Base-by-base conservation (phyloP, 2,888 invertebrate species). In the Idaea dimidiata region DNA sequence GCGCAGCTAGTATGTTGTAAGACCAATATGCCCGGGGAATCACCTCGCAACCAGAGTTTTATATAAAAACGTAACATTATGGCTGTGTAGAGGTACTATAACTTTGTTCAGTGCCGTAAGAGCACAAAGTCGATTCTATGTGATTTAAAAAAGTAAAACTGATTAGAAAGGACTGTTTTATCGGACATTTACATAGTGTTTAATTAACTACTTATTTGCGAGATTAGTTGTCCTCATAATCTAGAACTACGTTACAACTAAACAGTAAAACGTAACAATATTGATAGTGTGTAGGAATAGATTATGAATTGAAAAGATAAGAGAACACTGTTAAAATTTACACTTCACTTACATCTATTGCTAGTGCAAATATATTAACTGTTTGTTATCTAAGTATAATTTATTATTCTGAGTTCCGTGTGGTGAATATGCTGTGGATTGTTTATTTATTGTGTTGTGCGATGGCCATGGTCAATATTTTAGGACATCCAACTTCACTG, bases 1-100 rank as follows among this genome's bases (percentile, higher is more conserved):
- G 43, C 43, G 14, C 43, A 43, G 1, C 56, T 43, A 59, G 17
- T 33, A 10, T 33, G 65, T 66, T 70, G 16, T 68, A 65, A 59
- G 68, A 66, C 71, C 72, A 57, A 1, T 4, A n/a, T 5, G 8
- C 3, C 10, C 43, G 43, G 43, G 43, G 43, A 43, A 43, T 43
- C 43, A 43, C 43, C 43, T 14, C 10, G n/a, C 59, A 58, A 59
- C 17, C 2, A 4, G 16, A 6, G 24, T 16, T 17, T 61, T 16
- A 18, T 43, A 32, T 57, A 53, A 33, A 31, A 31, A 58, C 58
- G 58, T 32, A 17, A 16, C 59, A 53, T 16, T 18, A 53, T 16
- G 43, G 43, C 43, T 43, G n/a, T n/a, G n/a, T n/a, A n/a, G n/a
- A n/a, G n/a, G n/a, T n/a, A n/a, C 10, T 43, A 43, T 43, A 43